Conservation (phyloP, 2,113 vertebrate species). For the Lathamus discolor region DNA sequence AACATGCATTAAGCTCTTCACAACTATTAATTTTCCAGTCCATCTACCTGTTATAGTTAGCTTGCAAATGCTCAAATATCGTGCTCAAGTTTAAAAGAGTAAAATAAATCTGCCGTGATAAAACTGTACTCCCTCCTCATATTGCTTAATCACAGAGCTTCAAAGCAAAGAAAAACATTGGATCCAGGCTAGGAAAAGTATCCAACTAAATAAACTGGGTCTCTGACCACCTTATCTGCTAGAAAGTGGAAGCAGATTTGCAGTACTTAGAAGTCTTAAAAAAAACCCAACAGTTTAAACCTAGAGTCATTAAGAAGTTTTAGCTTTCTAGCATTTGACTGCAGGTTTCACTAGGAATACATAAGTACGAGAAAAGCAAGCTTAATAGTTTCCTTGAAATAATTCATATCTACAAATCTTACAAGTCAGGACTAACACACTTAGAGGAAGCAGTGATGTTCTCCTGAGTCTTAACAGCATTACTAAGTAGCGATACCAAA, state of each 20-base stretch:
- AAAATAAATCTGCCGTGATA: not conserved
- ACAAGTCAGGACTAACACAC: not conserved
- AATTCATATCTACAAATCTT: not conserved
- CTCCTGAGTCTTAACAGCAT: not conserved
- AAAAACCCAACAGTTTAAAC: not conserved
- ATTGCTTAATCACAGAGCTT: not conserved
- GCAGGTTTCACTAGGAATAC: not conserved
- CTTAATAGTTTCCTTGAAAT: not conserved
- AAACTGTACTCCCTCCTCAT: not conserved
- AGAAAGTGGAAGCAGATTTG: not conserved
- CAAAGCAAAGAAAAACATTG: not conserved
- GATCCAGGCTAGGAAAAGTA: not conserved
- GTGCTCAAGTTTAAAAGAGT: not conserved
- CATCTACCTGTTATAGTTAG: constrained; percentile 14
- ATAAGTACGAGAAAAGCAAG: not conserved
- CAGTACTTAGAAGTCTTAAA: not conserved
- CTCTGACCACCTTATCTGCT: not conserved
- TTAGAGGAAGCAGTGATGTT: not conserved
- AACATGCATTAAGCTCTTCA: not conserved
- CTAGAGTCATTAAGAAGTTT: not conserved
- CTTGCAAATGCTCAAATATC: not conserved
- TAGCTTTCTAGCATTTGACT: not conserved
- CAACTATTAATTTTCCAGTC: constrained; percentile 30
- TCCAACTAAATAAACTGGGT: not conserved
- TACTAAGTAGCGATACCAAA: not conserved